These are phyloP conservation scores for Ceriagrion tenellum DNA, from an alignment of 2,888 invertebrate genomes.

Conservation along the genomic window DNA sequence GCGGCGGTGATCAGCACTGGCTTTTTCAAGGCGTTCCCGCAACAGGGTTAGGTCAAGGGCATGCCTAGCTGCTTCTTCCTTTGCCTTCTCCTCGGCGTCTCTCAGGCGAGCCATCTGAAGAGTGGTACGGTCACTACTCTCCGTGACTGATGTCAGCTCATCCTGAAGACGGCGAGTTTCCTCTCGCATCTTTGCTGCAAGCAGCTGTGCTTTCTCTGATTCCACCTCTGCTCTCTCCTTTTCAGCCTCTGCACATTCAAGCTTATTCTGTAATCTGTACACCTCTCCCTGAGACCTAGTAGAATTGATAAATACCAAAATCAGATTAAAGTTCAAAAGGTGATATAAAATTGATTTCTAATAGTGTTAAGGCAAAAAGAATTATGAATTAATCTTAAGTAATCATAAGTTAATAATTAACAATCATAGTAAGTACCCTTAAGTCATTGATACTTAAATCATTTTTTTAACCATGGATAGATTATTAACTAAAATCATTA, in stretches of 20 bases:
- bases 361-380: not conserved
- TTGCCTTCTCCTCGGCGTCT: constrained; percentile 94
- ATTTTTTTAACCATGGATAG: constrained; percentile 70
- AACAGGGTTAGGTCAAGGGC: constrained; percentile 92
- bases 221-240: constrained; percentile 92
- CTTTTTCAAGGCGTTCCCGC: constrained; percentile 92
- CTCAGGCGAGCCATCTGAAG: constrained; percentile 91
- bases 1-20: constrained; percentile 90
- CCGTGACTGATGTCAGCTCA: constrained; percentile 90
- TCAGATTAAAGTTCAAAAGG: constrained; percentile 62
- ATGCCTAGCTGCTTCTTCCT: constrained; percentile 89
- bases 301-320: constrained; percentile 73
- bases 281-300: constrained; percentile 92
- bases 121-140: constrained; percentile 92
- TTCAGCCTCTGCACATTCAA: constrained; percentile 92
- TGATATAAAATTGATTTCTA: constrained; percentile 21
- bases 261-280: constrained; percentile 91
- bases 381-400: too few species aligned
- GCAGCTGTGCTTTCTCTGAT: constrained; percentile 89
- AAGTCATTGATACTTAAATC: too few species aligned
- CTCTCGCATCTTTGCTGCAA: constrained; percentile 90
- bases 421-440: too few species aligned
- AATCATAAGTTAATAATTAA: too few species aligned
- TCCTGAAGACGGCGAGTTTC: constrained; percentile 93
- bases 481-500: not conserved